Evolutionary conservation across 23 tunicate genomes (phyloP).

Genomic region (Trididemnum clinides): DNA sequence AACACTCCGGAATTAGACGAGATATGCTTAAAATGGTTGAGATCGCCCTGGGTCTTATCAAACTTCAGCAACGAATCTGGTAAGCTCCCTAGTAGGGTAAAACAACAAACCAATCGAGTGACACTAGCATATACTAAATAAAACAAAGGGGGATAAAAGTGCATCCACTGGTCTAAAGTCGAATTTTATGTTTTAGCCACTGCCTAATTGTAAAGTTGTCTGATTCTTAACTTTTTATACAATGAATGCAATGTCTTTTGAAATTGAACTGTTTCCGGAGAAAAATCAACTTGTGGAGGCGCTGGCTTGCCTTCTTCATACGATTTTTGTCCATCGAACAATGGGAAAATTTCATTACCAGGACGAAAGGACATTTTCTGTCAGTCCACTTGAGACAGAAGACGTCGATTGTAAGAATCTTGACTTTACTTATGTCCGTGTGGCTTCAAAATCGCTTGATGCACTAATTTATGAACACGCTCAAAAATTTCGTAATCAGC

Average conservation of each 20-base stretch:
- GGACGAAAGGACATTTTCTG: constrained; percentile 56
- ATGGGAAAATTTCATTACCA: constrained; percentile 80
- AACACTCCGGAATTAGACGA: too few relatives aligned
- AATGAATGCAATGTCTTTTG: constrained; percentile 84
- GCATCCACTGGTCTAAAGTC: too few relatives aligned
- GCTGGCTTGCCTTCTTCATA: constrained; percentile 57
- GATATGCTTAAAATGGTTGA: too few relatives aligned
- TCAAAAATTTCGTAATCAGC: constrained; percentile 50
- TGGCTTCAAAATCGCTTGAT: constrained; percentile 55
- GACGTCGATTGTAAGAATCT: constrained; percentile 80
- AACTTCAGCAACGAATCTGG: too few relatives aligned
- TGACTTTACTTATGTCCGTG: constrained; percentile 82
- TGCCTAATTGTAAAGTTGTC: too few relatives aligned
- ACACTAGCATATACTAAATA: too few relatives aligned
- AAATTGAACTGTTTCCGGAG: constrained; percentile 63
- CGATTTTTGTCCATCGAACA: constrained; percentile 73
- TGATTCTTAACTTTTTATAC: too few relatives aligned
- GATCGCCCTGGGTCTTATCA: too few relatives aligned
- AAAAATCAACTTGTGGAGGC: constrained; percentile 81
- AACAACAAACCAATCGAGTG: too few relatives aligned
- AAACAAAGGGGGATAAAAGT: too few relatives aligned
- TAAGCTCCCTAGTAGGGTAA: too few relatives aligned
- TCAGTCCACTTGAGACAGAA: constrained; percentile 81
- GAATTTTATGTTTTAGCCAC: too few relatives aligned
- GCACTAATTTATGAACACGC: constrained; percentile 44